These are phyloP conservation scores for Atta cephalotes DNA, from an alignment of 1,140 invertebrate species.

Conservation along the genomic window DNA sequence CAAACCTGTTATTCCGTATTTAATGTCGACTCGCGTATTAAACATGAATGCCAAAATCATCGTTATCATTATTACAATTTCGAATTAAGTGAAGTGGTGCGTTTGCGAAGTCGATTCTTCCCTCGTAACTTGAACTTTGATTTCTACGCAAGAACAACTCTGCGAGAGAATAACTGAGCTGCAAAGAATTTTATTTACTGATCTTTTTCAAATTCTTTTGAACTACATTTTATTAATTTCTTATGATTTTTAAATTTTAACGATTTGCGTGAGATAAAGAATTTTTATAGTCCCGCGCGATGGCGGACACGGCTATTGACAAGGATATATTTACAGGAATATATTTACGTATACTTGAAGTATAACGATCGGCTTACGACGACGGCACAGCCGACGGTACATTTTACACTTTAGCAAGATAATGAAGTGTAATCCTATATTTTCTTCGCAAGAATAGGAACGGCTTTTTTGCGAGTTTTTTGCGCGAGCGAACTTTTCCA, in stretches of 20 bases:
- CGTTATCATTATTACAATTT: conserved; percentile 34
- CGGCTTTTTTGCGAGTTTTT: conserved; percentile 55
- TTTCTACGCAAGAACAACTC: neutral
- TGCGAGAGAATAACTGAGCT: neutral
- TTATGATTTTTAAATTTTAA: conserved; percentile 20
- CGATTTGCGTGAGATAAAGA: conserved; percentile 1
- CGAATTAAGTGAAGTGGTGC: neutral
- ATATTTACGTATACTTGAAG: conserved; percentile 59
- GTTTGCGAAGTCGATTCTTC: neutral
- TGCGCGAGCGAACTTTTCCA: conserved; percentile 42
- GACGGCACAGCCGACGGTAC: conserved; percentile 63
- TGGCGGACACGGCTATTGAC: conserved; percentile 38
- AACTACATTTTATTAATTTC: conserved; percentile 12
- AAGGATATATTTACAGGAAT: conserved; percentile 59
- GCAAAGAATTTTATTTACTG: conserved; percentile 10
- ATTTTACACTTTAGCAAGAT: conserved; percentile 67
- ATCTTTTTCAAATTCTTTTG: neutral
- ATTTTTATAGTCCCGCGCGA: conserved; percentile 30
- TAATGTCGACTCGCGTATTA: conserved; percentile 6
- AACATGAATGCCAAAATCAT: conserved; percentile 5
- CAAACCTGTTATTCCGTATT: conserved; percentile 14
- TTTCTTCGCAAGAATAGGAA: conserved; percentile 71
- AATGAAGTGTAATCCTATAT: conserved; percentile 72
- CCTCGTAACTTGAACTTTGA: neutral
- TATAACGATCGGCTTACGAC: conserved; percentile 73